Evolutionary conservation across 2,888 invertebrate genomes (phyloP), one percentile per base, ranked within the genome.

Genomic region (Zygothrica quintamaculata): DNA sequence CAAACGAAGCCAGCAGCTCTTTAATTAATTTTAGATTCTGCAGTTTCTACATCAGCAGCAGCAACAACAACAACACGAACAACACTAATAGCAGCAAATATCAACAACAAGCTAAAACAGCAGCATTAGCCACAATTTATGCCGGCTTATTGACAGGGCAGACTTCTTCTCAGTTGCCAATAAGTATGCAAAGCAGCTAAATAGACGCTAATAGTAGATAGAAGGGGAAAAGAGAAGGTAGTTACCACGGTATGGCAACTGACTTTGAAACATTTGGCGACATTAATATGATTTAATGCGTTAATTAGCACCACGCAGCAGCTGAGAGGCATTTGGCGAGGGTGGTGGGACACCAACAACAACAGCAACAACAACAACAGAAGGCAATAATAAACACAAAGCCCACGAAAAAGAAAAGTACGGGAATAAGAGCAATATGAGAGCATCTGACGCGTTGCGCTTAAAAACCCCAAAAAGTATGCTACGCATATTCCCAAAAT

Each of bases 201-300:
- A 2, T 1, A 5, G 7, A n/a, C 1, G 18, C 13, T 3, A 0
- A 6, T 9, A 31, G 12, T 13, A 16, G n/a, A 26, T 2, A 5
- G 25, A 12, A 1, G 15, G 42, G 3, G 15, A n/a, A n/a, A 12
- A 34, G 11, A 12, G 15, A 16, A 25, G 18, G 22, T 42, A 12
- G 12, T 15, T 15, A 46, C 13, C 18, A 34, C n/a, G n/a, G n/a
- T n/a, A n/a, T 39, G 56, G 44, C 47, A 48, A 39, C 70, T 86
- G 88, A 87, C 80, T 85, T 85, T 85, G 81, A 79, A 88, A 84
- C 86, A 88, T 89, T 88, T 87, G 86, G 81, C 77, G 89, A 84
- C 89, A 89, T 88, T 89, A 89, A 89, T 89, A 87, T 89, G 88
- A 88, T 88, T 89, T 88, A 89, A 88, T 87, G 89, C 88, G 87